Percentiles rank a stretch among this genome's conserved stretches.
phyloP scores from a whole-genome alignment of 1,140 invertebrate genomes.

The Bombus picipes region DNA sequence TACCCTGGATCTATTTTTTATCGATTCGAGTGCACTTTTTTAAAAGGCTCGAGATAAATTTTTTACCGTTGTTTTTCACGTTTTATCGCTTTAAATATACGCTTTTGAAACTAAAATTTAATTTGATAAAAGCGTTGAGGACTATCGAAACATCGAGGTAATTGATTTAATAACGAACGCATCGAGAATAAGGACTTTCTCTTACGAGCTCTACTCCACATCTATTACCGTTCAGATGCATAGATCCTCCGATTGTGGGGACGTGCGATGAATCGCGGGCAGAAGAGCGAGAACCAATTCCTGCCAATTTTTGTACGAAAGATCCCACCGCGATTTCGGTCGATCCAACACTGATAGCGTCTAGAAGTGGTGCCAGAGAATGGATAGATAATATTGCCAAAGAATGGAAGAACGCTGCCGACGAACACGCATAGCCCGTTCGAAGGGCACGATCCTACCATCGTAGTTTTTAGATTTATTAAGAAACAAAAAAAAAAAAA shows the following conservation, averaged over 20 bases:
- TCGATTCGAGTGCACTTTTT: not conserved
- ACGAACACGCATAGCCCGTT: conserved; percentile 8
- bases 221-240: not conserved
- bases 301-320: conserved; percentile 52
- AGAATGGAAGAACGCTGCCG: conserved; percentile 1
- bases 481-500: not conserved
- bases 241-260: not conserved
- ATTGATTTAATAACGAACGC: not conserved
- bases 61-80: not conserved
- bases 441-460: conserved; percentile 50
- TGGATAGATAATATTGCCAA: conserved; percentile 26
- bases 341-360: conserved; percentile 12
- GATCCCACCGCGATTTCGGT: conserved; percentile 29
- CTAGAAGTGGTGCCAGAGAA: conserved; percentile 11
- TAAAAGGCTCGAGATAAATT: not conserved
- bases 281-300: conserved; percentile 21
- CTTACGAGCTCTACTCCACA: not conserved
- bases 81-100: not conserved
- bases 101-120: not conserved
- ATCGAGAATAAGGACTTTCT: not conserved
- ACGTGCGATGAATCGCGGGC: conserved; percentile 15
- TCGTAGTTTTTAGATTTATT: conserved; percentile 54
- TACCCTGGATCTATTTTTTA: not conserved
- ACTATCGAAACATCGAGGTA: not conserved
- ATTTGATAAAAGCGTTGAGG: not conserved